Base-by-base conservation (phyloP, 2,797 vertebrate species). In the Varecia variegata region DNA sequence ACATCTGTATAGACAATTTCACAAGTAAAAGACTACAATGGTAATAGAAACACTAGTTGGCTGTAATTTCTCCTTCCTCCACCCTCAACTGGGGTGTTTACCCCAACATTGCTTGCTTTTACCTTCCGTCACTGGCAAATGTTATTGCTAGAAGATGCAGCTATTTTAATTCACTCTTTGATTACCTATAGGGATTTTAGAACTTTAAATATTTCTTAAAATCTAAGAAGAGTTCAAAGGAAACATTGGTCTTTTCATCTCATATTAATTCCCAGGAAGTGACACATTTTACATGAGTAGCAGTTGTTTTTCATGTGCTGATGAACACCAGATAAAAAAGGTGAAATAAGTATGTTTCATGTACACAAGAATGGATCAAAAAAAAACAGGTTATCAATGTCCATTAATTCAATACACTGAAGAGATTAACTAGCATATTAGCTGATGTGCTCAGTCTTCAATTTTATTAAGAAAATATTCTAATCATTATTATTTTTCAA, bases 81-180 rank as follows among this genome's bases (percentile, higher is more conserved):
- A 50, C 50, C 10, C 10, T 87, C 62, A 95, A 47, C 40, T 83
- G n/a, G n/a, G n/a, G 21, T 40, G n/a, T 92, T 70, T 21, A 91
- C 23, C 17, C 23, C 9, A 68, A 70, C 35, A 15, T n/a, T 88
- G 45, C 38, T 95, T 62, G 27, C 13, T 71, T 32, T 15, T 43
- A 38, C 14, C 14, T 76, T 71, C 18, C 2, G 2, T 70, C 62
- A 60, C 50, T 95, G 56, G 56, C 0, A 3, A 35, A 1, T 97
- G 43, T 60, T 96, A 15, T 65, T 95, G 56, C 60, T 88, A 23
- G 38, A 58, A 86, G 0, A 0, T 74, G 45, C 11, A 88, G 60
- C 62, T 82, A 80, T 96, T 97, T 97, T 35, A 45, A 60, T 89
- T 70, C 60, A 18, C 21, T 90, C n/a, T 87, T 90, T 97, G 43